Evolutionary conservation across 2,888 invertebrate species (phyloP), one percentile per base, ranked within the genome.

Genomic region (Lepetodrilus schrolli): DNA sequence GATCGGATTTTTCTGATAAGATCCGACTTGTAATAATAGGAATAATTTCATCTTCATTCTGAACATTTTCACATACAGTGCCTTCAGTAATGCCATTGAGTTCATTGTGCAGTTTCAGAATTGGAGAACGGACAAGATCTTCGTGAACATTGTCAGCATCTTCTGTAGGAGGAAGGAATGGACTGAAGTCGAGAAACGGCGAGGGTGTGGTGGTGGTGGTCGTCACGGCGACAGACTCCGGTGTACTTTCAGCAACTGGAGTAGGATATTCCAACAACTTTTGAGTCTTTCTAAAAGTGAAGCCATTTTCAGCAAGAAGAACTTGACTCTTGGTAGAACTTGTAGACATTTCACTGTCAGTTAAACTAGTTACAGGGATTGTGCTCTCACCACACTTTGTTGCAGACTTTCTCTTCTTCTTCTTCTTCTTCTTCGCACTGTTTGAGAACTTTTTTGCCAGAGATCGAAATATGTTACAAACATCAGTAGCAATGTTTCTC

Each of bases 11-110:
- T 30, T 34, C 58, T n/a, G n/a, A n/a, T n/a, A n/a, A n/a, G n/a
- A n/a, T n/a, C n/a, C n/a, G n/a, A n/a, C n/a, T n/a, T n/a, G n/a
- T n/a, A n/a, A n/a, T n/a, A n/a, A n/a, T n/a, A n/a, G n/a, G n/a
- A 23, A 58, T 17, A 30, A 30, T 58, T 10, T 17, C 30, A 34
- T 17, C 13, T 30, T 58, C 17, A 30, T 58, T 34, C 17, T 30
- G 58, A 34, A 58, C 4, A 58, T 58, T 58, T 58, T 58, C 58
- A 30, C 43, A 43, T 17, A 58, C 58, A 58, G 17, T n/a, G n/a
- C n/a, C 30, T 58, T 26, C n/a, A 13, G 17, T 34, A 17, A 23
- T 23, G 10, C 30, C 30, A 10, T 26, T 2, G 7, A n/a, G 13
- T 5, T 30, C 34, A 17, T 17, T 58, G 30, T 58, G 58, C 17